These are phyloP conservation scores for Prunella strophiata DNA, from an alignment of 2,797 vertebrate species.

Conservation along the genomic window DNA sequence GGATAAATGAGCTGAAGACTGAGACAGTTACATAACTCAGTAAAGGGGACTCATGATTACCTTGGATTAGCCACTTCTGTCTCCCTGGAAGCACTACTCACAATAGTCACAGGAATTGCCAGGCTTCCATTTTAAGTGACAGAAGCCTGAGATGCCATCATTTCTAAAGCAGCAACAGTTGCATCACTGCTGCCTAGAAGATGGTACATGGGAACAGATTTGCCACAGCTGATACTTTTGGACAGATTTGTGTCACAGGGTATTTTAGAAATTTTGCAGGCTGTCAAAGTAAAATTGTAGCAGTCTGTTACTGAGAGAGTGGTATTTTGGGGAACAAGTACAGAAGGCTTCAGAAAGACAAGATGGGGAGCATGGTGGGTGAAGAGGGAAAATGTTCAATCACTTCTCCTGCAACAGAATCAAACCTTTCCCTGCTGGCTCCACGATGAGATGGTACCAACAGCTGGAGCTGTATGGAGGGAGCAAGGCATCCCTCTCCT, in stretches of 20 bases:
- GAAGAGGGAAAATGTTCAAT: neutral
- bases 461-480: neutral
- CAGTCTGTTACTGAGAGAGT: neutral
- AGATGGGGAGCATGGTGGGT: neutral
- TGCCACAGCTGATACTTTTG: neutral
- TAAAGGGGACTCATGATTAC: neutral
- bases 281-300: slow-evolving; percentile 7
- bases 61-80: neutral
- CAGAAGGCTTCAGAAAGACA: neutral
- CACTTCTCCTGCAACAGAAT: neutral
- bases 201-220: neutral
- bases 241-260: neutral
- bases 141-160: neutral
- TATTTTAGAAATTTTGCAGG: slow-evolving; percentile 17
- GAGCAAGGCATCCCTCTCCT: neutral
- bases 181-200: neutral
- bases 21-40: neutral
- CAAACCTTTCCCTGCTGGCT: neutral
- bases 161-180: neutral
- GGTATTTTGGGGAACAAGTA: neutral
- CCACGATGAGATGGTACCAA: neutral
- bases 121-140: neutral
- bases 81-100: neutral
- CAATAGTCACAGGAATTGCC: neutral
- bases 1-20: neutral